phyloP scores from a whole-genome alignment of 2,888 invertebrate genomes.

The Phania funesta region DNA sequence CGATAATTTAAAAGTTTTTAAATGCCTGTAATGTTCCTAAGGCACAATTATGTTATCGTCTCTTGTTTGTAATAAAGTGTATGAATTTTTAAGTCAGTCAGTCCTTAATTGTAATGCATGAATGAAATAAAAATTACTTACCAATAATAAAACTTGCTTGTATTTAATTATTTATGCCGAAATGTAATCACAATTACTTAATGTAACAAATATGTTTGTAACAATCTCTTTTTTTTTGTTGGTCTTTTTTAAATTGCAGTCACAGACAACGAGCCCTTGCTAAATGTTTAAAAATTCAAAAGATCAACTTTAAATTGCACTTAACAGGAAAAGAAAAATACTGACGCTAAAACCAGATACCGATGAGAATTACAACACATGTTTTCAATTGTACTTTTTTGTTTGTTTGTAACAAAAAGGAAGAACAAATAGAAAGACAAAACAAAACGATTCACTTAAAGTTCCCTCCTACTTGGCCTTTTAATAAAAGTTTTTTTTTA shows the following conservation, averaged over 20 bases:
- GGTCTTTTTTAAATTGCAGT: background rate
- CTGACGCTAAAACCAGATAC: conserved; percentile 16
- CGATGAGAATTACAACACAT: conserved; percentile 52
- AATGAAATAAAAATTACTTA: background rate
- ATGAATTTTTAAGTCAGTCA: too few relatives aligned
- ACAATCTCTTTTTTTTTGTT: background rate
- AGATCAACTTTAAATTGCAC: conserved; percentile 29
- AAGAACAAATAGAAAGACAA: background rate
- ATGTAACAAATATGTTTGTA: background rate
- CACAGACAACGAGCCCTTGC: background rate
- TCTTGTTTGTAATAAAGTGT: too few relatives aligned
- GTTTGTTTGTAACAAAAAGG: background rate
- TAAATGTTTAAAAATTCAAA: conserved; percentile 21
- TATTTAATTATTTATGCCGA: conserved; percentile 2
- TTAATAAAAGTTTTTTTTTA: conserved; percentile 6
- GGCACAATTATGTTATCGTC: too few relatives aligned
- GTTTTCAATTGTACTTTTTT: conserved; percentile 13
- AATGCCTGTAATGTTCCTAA: too few relatives aligned
- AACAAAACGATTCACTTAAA: conserved; percentile 22
- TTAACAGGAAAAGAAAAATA: background rate
- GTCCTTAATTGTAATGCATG: background rate
- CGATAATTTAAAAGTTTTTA: too few relatives aligned
- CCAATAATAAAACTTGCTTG: background rate
- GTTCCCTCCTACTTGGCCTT: background rate
- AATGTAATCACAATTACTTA: background rate